Base-by-base conservation (phyloP, 2,797 vertebrate genomes). In the Cephalopachus bancanus region DNA sequence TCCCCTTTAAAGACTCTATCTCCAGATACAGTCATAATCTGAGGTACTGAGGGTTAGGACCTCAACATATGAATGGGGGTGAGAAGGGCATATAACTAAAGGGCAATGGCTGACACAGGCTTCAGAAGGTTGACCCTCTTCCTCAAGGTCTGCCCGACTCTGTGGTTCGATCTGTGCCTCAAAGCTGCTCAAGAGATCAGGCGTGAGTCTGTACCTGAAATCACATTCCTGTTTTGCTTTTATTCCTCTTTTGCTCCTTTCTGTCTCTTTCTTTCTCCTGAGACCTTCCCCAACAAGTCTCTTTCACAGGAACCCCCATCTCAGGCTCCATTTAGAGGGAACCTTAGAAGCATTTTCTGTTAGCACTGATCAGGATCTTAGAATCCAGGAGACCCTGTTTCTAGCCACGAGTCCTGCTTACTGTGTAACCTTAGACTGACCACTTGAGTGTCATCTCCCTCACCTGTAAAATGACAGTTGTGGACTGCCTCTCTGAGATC, bases 91-190 rank as follows among this genome's bases (percentile, higher is more conserved):
- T 44, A 12, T 30, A 15, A 30, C 33, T 84, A n/a, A 57, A 75
- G 6, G 1, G 22, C 14, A 57, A 30, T 4, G 10, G 14, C 33
- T 60, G 26, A 26, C 3, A n/a, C 2, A 20, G 44, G 2, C 0
- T 71, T 80, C 65, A 71, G 65, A 76, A 64, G 17, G 12, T 33
- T 0, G 0, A 59, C 9, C 5, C 10, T 86, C 51, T 60, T 72
- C 33, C 71, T 64, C 10, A 9, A 24, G 65, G 53, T 37, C 37
- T 37, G 37, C 37, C 37, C 37, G 37, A 37, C 37, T 37, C 37
- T 37, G 37, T 37, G 37, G 37, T 37, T 37, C 37, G 37, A 37
- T 37, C 37, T 37, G 37, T 37, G 37, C 37, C 37, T 37, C 37
- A 37, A 37, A 37, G 37, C 37, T 37, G 37, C 37, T 37, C 37